phyloP scores from a whole-genome alignment of 2,113 vertebrate species.

The Tiliqua scincoides region DNA sequence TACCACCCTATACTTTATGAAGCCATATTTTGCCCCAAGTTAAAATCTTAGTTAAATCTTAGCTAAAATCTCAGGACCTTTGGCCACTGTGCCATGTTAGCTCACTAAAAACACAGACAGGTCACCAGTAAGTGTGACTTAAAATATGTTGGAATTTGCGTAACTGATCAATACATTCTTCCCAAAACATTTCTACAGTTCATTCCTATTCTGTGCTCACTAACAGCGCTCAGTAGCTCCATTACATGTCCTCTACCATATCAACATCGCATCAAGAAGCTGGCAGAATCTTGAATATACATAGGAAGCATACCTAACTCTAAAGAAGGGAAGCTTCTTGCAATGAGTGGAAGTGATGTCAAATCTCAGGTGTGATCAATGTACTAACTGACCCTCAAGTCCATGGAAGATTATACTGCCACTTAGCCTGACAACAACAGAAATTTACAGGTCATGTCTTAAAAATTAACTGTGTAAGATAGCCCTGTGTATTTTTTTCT shows the following conservation, averaged over 20 bases:
- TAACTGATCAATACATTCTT: background rate
- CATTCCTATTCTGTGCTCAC: background rate
- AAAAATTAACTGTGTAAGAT: rapidly evolving
- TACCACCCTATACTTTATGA: no score
- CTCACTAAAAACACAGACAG: background rate
- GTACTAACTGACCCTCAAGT: rapidly evolving
- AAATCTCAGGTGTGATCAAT: rapidly evolving
- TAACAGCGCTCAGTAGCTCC: background rate
- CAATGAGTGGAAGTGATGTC: no score
- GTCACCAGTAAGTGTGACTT: background rate
- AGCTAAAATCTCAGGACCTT: no score
- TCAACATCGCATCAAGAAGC: rapidly evolving
- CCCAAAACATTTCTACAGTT: background rate
- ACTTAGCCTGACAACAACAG: background rate
- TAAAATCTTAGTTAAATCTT: no score
- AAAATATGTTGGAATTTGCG: background rate
- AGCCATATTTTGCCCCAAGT: no score
- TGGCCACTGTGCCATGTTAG: background rate
- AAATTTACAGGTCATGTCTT: rapidly evolving
- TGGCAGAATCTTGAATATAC: background rate
- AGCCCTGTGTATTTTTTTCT: rapidly evolving
- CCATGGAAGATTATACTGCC: rapidly evolving
- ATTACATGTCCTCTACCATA: rapidly evolving
- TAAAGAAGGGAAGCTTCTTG: rapidly evolving
- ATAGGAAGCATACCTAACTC: background rate